Evolutionary conservation across 2,113 vertebrate species (phyloP).

Genomic region (Bubo scandiacus): DNA sequence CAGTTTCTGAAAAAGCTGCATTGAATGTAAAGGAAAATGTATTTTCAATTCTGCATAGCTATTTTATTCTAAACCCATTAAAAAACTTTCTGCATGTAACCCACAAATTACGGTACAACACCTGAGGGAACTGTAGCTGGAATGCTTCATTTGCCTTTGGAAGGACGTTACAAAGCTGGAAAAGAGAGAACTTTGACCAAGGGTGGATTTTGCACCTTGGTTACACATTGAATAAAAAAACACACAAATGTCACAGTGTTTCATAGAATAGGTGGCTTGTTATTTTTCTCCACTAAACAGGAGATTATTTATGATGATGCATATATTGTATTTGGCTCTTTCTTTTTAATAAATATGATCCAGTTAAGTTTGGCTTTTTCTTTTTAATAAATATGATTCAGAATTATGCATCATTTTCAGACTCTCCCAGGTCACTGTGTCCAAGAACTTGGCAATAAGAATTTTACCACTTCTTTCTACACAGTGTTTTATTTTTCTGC

Average conservation of each 20-base stretch:
- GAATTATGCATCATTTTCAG: background rate
- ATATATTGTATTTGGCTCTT: background rate
- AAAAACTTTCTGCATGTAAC: background rate
- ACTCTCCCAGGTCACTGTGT: background rate
- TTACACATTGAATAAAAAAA: background rate
- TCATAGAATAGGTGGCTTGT: background rate
- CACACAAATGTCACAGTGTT: background rate
- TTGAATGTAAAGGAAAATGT: background rate
- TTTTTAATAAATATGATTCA: background rate
- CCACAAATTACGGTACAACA: background rate
- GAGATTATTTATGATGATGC: background rate
- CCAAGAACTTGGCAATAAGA: background rate
- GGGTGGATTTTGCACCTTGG: constrained; percentile 10
- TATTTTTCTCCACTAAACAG: constrained; percentile 6
- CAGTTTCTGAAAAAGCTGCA: background rate
- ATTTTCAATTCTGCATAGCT: background rate
- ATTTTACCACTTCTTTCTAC: background rate
- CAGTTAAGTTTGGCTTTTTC: background rate
- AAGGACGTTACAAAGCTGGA: background rate
- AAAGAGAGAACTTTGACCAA: background rate
- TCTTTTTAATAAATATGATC: background rate
- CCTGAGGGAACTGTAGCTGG: background rate
- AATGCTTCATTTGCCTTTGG: constrained; percentile 23
- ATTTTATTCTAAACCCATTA: background rate
- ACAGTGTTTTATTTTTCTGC: background rate